Evolutionary conservation across 2,888 invertebrate genomes (phyloP).

Genomic region (Smittia sp.): DNA sequence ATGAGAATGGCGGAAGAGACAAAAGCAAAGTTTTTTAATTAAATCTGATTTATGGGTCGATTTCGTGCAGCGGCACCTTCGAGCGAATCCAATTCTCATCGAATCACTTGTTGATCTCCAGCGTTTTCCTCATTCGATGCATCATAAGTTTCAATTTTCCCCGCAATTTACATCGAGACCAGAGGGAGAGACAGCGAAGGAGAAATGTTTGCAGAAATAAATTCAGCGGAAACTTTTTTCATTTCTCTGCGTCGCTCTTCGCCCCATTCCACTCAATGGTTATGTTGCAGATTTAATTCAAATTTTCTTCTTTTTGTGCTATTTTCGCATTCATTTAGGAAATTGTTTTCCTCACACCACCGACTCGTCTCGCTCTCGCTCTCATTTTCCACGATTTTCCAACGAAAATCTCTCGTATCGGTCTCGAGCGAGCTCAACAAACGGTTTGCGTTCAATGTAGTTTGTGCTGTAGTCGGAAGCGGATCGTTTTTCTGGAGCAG

Average conservation of each 20-base stretch:
- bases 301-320: slow-evolving; percentile 32
- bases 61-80: background rate
- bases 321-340: slow-evolving; percentile 39
- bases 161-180: slow-evolving; percentile 29
- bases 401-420: slow-evolving; percentile 15
- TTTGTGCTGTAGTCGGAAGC: background rate
- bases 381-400: slow-evolving; percentile 27
- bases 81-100: slow-evolving; percentile 18
- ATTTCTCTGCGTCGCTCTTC: slow-evolving; percentile 21
- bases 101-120: slow-evolving; percentile 32
- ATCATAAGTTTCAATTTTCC: slow-evolving; percentile 41
- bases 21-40: slow-evolving; percentile 36
- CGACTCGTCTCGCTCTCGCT: background rate
- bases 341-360: slow-evolving; percentile 30
- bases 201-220: slow-evolving; percentile 26
- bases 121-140: slow-evolving; percentile 1
- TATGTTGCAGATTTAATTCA: slow-evolving; percentile 41
- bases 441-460: slow-evolving; percentile 26
- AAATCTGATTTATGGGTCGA: slow-evolving; percentile 37
- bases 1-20: slow-evolving; percentile 24
- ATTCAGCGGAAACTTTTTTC: slow-evolving; percentile 40
- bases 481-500: slow-evolving; percentile 24
- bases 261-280: slow-evolving; percentile 23
- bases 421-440: background rate
- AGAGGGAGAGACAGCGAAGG: background rate